Evolutionary conservation across 2,113 vertebrate genomes (phyloP), one percentile per base, ranked within the genome.

Genomic region (Tympanuchus pallidicinctus): DNA sequence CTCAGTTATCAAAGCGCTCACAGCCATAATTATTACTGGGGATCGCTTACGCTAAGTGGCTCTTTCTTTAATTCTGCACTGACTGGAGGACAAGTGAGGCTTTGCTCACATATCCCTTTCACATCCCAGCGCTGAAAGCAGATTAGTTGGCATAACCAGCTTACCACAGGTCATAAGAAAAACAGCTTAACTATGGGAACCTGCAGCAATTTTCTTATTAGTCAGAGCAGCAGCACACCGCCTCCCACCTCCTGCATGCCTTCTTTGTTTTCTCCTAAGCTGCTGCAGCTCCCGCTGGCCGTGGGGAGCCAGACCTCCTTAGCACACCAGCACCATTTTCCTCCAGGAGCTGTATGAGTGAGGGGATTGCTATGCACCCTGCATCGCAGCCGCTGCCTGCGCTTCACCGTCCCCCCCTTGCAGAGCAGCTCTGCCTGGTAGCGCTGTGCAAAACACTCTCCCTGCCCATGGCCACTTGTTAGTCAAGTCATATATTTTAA

Each of bases 151-250:
- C 90, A 92, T 89, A 95, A 84, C 74, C 87, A 85, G 79, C 71
- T 95, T 89, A 95, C n/a, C 82, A 56, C 57, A 73, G 90, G 93
- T 91, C 95, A 88, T 50, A 94, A 79, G 83, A 74, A 92, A 92
- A 90, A 34, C 72, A 93, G 87, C 59, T 90, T 96, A 92, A 75
- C 69, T 59, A 24, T 60, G 57, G 72, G 89, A 89, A 71, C 74
- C 90, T 64, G 70, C 59, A 66, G 87, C 90, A 77, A 73, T 86
- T 86, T 88, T 84, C 38, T 70, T 85, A 79, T 77, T 87, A 90
- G 78, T 43, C 84, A 50, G 19, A 43, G 82, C 77, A 69, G 4
- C 52, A 88, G 48, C 3, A 2, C 20, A 36, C 52, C 13, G 52
- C 69, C 60, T 28, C 34, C 32, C 61, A 14, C 19, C 54, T 66